Evolutionary conservation across 2,113 vertebrate species (phyloP).

Genomic region (Microtus ochrogaster): DNA sequence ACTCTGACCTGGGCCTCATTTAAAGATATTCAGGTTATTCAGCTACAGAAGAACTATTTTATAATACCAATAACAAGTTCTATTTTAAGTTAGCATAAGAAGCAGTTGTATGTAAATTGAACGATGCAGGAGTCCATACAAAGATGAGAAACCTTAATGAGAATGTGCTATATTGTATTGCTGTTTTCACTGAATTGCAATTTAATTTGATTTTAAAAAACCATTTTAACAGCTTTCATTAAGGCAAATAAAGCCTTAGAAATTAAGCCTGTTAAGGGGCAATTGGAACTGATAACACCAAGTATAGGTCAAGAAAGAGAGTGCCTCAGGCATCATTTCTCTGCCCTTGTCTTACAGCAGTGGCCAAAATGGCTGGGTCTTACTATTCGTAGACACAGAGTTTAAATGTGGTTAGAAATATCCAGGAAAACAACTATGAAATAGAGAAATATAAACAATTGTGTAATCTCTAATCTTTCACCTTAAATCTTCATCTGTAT

Average conservation of each 20-base stretch:
- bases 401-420: background rate
- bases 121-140: slow-evolving; percentile 58
- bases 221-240: slow-evolving; percentile 64
- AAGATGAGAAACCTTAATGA: slow-evolving; percentile 64
- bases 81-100: slow-evolving; percentile 47
- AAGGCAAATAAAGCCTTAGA: slow-evolving; percentile 65
- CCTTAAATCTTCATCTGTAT: background rate
- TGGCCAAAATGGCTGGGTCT: background rate
- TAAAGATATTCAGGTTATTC: slow-evolving; percentile 48
- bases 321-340: background rate
- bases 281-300: slow-evolving; percentile 56
- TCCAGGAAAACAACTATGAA: background rate
- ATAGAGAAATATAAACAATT: background rate
- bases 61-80: slow-evolving; percentile 21
- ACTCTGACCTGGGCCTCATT: background rate
- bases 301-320: slow-evolving; percentile 25
- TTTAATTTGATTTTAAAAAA: slow-evolving; percentile 71
- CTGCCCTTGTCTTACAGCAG: background rate
- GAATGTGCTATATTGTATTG: slow-evolving; percentile 44
- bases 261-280: slow-evolving; percentile 58
- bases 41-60: slow-evolving; percentile 38
- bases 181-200: slow-evolving; percentile 66
- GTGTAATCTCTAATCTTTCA: background rate
- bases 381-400: background rate
- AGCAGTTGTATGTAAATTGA: slow-evolving; percentile 59